Conservation (phyloP, 2,797 vertebrate genomes). For the Enteromius argenteus region DNA sequence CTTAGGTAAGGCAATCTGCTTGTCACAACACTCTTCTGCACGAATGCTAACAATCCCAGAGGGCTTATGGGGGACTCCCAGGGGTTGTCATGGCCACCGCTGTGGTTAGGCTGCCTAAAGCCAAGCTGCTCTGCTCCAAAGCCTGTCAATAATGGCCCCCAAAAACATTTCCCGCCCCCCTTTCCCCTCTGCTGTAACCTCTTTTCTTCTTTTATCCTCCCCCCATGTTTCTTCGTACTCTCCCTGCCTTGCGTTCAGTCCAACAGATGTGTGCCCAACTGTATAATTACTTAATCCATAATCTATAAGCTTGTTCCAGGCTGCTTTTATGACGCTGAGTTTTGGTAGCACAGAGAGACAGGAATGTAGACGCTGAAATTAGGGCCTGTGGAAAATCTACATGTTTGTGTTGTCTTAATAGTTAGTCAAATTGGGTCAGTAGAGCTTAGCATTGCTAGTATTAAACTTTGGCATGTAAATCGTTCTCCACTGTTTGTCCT, state of each 20-base stretch:
- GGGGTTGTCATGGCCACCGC: slow-evolving; percentile 70
- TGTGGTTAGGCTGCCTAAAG: slow-evolving; percentile 38
- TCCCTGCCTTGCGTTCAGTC: slow-evolving; percentile 39
- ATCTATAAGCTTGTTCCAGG: slow-evolving; percentile 56
- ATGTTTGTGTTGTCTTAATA: neutral
- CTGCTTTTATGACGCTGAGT: slow-evolving; percentile 44
- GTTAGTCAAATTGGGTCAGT: slow-evolving; percentile 33
- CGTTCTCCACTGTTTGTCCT: neutral
- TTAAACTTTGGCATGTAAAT: neutral
- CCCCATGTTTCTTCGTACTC: slow-evolving; percentile 20
- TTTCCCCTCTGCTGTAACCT: neutral
- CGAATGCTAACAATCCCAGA: slow-evolving; percentile 52
- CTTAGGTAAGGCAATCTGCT: slow-evolving; percentile 64
- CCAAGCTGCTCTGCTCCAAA: slow-evolving; percentile 36
- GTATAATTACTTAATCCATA: slow-evolving; percentile 63
- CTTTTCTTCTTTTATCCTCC: slow-evolving; percentile 15
- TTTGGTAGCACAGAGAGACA: slow-evolving; percentile 28
- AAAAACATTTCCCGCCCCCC: slow-evolving; percentile 20
- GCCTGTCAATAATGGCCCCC: slow-evolving; percentile 54
- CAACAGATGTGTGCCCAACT: slow-evolving; percentile 62
- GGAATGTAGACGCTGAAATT: slow-evolving; percentile 23
- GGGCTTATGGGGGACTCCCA: slow-evolving; percentile 57
- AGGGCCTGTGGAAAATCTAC: slow-evolving; percentile 3
- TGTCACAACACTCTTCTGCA: slow-evolving; percentile 43
- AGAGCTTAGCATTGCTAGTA: slow-evolving; percentile 2